phyloP scores from a whole-genome alignment of 2,113 vertebrate species.

The Phoenicopterus ruber region DNA sequence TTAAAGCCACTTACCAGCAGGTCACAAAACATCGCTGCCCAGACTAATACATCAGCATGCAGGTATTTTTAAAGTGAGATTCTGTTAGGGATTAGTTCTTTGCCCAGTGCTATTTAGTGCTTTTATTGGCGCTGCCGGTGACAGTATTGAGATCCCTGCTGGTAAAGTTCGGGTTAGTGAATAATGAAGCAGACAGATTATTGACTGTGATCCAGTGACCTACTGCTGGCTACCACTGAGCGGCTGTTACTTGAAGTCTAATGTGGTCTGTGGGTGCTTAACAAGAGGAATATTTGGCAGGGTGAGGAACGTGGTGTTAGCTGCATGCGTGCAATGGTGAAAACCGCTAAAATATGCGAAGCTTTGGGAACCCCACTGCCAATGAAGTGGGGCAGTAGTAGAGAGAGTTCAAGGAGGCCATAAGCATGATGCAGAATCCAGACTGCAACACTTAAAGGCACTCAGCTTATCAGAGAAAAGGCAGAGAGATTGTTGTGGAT shows the following conservation, averaged over 20 bases:
- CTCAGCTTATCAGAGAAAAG: background rate
- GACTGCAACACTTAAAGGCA: background rate
- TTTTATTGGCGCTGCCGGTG: background rate
- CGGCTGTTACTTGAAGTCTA: background rate
- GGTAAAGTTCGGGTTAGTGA: background rate
- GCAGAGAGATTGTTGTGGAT: background rate
- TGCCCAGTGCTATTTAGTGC: background rate
- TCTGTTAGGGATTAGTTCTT: background rate
- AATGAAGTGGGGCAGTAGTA: too few species aligned
- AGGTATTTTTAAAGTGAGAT: background rate
- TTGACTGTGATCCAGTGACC: background rate
- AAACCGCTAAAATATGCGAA: fast-evolving
- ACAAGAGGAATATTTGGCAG: background rate
- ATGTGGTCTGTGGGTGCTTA: background rate
- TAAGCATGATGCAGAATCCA: background rate
- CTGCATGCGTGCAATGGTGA: background rate
- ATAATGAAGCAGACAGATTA: background rate
- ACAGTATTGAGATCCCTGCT: background rate
- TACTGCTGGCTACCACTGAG: background rate
- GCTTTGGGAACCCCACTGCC: background rate
- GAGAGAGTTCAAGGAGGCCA: background rate
- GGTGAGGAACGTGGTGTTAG: background rate
- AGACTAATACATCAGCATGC: background rate
- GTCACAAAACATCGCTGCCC: background rate
- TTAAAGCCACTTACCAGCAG: background rate